A percentile compares a stretch with the other conserved stretches of the same genome.
Conservation (phyloP, 1,140 invertebrate genomes). For the silkworm (Bombyx mori) region ASM3026992v2 NC_085132.1:6060001-6060500, state of each 20-base stretch:
- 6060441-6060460: conserved; percentile 73
- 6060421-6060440: conserved; percentile 67
- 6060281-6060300: conserved; percentile 83
- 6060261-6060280: conserved; percentile 87
- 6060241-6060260: conserved; percentile 82
- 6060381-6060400: conserved; percentile 78
- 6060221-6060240: conserved; percentile 90
- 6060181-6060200: conserved; percentile 90
- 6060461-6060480: conserved; percentile 71
- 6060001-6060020: too few species aligned
- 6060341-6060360: conserved; percentile 83
- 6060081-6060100: conserved; percentile 96
- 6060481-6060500: conserved; percentile 30
- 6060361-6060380: conserved; percentile 80
- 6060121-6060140: conserved; percentile 94
- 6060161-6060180: conserved; percentile 85
- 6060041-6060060: neutral
- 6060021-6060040: too few species aligned
- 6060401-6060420: conserved; percentile 74
- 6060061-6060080: conserved; percentile 23
- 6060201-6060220: conserved; percentile 84
- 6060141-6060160: conserved; percentile 85
- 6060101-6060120: conserved; percentile 92
- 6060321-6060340: conserved; percentile 87
- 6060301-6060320: conserved; percentile 88